phyloP scores from a whole-genome alignment of 2,888 invertebrate genomes.

The Cryptocephalus primarius region DNA sequence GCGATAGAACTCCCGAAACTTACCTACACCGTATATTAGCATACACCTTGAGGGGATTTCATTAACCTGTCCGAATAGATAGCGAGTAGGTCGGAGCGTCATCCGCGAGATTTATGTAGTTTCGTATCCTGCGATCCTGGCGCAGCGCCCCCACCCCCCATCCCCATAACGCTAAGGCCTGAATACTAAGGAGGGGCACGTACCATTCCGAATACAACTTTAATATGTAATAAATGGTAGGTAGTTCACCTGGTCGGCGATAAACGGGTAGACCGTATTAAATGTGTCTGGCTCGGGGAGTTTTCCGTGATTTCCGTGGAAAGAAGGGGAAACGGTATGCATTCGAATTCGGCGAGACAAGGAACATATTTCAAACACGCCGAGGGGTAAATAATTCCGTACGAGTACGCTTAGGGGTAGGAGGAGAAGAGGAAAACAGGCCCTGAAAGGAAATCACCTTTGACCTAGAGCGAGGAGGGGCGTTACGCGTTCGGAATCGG shows the following conservation, averaged over 20 bases:
- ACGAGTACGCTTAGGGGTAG: too few relatives aligned
- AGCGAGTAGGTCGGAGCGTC: neutral
- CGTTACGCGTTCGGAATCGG: too few relatives aligned
- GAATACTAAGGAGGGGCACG: conserved; percentile 18
- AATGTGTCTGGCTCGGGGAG: conserved; percentile 3
- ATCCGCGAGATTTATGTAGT: conserved; percentile 4
- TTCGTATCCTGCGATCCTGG: conserved; percentile 6
- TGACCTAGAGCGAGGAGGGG: too few relatives aligned
- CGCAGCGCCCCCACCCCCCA: conserved; percentile 8
- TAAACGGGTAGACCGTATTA: conserved; percentile 9
- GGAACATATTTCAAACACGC: neutral
- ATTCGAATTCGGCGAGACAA: neutral
- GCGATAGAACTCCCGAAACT: neutral
- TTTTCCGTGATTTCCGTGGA: neutral
- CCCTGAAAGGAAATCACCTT: too few relatives aligned
- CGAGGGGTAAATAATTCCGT: neutral
- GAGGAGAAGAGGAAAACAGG: too few relatives aligned
- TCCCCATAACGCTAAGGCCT: conserved; percentile 9
- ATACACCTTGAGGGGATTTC: too few relatives aligned
- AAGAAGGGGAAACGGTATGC: neutral
- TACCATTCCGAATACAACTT: conserved; percentile 13
- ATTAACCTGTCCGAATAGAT: too few relatives aligned
- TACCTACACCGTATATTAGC: too few relatives aligned
- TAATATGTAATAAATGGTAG: conserved; percentile 17
- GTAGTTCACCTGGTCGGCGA: conserved; percentile 13